Conservation (phyloP, 2,888 invertebrate species). For the Amblyjoppa proteus region DNA sequence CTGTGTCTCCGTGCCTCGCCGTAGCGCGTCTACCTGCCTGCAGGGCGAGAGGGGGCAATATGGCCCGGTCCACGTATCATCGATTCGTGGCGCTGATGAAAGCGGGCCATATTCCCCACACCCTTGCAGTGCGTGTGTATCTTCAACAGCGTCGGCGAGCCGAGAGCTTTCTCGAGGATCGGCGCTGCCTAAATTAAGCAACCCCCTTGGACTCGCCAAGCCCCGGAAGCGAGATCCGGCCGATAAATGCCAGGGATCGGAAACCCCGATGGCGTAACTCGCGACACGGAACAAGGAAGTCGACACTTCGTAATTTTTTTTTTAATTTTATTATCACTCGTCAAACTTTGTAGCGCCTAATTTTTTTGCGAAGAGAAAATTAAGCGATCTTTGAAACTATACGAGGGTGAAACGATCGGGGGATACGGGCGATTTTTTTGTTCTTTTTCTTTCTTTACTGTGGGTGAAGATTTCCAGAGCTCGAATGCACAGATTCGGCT, state of each 20-base stretch:
- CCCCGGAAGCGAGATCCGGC: conserved; percentile 45
- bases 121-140: background rate
- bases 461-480: conserved; percentile 6
- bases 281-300: conserved; percentile 54
- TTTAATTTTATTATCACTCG: conserved; percentile 8
- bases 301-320: conserved; percentile 61
- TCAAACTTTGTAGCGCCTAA: conserved; percentile 25
- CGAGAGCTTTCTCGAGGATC: conserved; percentile 17
- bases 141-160: background rate
- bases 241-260: conserved; percentile 59
- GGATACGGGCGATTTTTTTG: background rate
- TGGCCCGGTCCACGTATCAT: too few species aligned
- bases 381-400: background rate
- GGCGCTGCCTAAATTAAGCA: conserved; percentile 36
- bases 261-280: conserved; percentile 46
- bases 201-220: background rate
- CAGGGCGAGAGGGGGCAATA: background rate
- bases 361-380: conserved; percentile 2
- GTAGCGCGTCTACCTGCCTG: background rate
- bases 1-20: conserved; percentile 58
- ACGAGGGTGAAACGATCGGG: background rate
- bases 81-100: too few species aligned
- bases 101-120: too few species aligned
- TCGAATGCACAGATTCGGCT: background rate
- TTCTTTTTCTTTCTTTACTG: background rate